phyloP scores from a whole-genome alignment of 1,140 invertebrate genomes.

The Euura lappo region DNA sequence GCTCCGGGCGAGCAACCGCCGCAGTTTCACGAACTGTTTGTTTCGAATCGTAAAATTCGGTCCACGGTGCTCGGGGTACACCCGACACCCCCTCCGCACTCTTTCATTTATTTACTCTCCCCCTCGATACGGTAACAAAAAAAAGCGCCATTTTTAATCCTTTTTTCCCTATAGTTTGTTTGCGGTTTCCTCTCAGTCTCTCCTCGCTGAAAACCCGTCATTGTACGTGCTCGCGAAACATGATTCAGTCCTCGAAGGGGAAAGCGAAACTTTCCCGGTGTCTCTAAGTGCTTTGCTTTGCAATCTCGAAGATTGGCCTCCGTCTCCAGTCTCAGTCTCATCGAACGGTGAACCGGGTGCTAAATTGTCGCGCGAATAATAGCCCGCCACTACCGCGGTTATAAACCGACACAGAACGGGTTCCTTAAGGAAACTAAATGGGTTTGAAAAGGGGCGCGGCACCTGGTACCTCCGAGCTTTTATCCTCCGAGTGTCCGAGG shows the following conservation, averaged over 20 bases:
- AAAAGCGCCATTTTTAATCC: slow-evolving; percentile 17
- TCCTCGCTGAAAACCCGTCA: background rate
- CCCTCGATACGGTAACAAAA: slow-evolving; percentile 11
- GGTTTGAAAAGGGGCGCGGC: too few relatives aligned
- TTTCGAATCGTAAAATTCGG: slow-evolving; percentile 36
- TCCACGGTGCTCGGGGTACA: background rate
- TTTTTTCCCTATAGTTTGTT: slow-evolving; percentile 11
- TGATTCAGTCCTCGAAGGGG: background rate
- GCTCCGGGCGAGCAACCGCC: slow-evolving; percentile 31
- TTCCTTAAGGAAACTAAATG: too few relatives aligned
- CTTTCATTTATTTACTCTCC: too few relatives aligned
- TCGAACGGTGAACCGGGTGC: background rate
- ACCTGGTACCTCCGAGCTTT: too few relatives aligned
- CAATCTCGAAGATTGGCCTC: slow-evolving; percentile 2
- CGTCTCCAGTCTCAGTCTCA: background rate
- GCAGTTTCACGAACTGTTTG: slow-evolving; percentile 38
- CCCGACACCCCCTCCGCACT: background rate
- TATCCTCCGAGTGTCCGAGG: background rate
- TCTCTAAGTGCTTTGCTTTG: slow-evolving; percentile 5
- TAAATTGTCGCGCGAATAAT: background rate
- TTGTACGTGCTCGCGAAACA: background rate
- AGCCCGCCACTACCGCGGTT: background rate
- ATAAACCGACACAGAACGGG: background rate
- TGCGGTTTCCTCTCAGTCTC: background rate
- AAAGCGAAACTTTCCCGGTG: background rate